These are phyloP conservation scores for Torymus aiolomorphi DNA, from an alignment of 2,888 invertebrate genomes.

Conservation along the genomic window DNA sequence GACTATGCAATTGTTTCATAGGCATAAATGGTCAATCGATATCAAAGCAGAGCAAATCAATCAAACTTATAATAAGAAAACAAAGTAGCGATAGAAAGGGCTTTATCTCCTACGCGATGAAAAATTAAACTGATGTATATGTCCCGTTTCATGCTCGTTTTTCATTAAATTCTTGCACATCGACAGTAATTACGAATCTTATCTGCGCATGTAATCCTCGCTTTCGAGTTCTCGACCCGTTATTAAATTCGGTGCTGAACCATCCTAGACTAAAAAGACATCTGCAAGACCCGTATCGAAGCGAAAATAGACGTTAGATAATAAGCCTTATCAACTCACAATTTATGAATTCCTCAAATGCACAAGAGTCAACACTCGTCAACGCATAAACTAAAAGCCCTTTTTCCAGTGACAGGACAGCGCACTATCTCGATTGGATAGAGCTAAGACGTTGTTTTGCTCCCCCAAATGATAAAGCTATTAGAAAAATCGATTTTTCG, in stretches of 20 bases:
- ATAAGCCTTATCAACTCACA: too few species aligned
- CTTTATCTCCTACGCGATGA: too few species aligned
- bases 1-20: neutral
- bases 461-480: too few species aligned
- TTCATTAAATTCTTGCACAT: neutral
- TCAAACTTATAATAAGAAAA: neutral
- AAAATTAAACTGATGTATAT: neutral
- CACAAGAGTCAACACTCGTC: too few species aligned
- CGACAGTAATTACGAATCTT: neutral
- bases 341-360: too few species aligned
- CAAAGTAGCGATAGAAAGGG: too few species aligned
- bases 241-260: neutral
- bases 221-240: neutral
- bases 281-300: neutral
- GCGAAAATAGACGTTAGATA: too few species aligned
- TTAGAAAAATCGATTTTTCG: too few species aligned
- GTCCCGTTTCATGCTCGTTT: neutral
- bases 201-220: neutral
- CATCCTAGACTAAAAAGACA: neutral
- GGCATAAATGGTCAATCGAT: constrained; percentile 1
- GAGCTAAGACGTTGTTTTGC: too few species aligned
- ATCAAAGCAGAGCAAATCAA: constrained; percentile 17
- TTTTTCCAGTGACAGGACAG: too few species aligned
- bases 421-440: too few species aligned
- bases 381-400: too few species aligned